Conservation (phyloP, 2,113 vertebrate species). For the Fregetta grallaria region DNA sequence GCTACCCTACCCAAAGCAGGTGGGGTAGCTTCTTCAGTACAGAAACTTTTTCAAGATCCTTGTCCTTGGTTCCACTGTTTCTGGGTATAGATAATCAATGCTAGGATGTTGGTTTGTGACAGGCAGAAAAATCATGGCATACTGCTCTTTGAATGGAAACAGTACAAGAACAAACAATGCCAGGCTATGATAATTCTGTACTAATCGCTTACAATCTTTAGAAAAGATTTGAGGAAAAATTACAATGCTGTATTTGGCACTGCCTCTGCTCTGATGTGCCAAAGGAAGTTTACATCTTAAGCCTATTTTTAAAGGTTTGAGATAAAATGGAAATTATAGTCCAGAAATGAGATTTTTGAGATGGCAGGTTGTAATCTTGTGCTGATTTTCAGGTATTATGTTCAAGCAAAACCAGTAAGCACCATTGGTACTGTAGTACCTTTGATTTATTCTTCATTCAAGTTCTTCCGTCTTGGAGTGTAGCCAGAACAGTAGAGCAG, state of each 20-base stretch:
- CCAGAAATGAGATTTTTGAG: not conserved
- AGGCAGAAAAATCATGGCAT: not conserved
- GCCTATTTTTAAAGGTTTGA: not conserved
- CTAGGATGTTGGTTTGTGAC: not conserved
- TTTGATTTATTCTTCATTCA: not conserved
- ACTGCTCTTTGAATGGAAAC: accelerated
- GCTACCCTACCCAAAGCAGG: not conserved
- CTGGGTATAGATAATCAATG: not conserved
- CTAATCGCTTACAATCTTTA: not conserved
- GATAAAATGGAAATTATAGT: not conserved
- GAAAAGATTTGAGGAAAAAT: not conserved
- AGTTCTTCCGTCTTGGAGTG: not conserved
- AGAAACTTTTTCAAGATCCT: not conserved
- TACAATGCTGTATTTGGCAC: not conserved
- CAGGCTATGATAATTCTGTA: not conserved
- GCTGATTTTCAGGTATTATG: not conserved
- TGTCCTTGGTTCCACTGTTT: not conserved
- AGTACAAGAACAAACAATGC: not conserved
- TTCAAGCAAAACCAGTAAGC: not conserved
- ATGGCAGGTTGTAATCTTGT: no score
- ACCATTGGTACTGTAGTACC: not conserved
- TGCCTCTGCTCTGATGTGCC: not conserved
- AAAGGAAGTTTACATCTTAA: not conserved
- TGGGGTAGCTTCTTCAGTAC: not conserved
- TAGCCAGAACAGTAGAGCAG: not conserved